Evolutionary conservation across 2,797 vertebrate genomes (phyloP).

Genomic region (Sebastes elongatus): DNA sequence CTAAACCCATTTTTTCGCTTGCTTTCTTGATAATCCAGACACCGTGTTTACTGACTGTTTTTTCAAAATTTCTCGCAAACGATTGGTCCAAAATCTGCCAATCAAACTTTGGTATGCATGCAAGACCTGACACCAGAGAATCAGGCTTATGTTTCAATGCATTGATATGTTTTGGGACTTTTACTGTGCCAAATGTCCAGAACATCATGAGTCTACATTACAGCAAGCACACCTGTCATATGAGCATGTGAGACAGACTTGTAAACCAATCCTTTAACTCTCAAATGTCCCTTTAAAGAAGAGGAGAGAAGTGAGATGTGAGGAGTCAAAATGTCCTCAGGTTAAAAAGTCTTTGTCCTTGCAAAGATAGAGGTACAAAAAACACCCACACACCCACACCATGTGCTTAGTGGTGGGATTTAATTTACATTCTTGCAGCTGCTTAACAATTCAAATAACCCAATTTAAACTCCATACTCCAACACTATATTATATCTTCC

Average conservation of each 20-base stretch:
- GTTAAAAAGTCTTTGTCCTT: not conserved
- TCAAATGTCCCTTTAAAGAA: not conserved
- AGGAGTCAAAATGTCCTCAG: not conserved
- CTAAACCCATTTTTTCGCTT: not conserved
- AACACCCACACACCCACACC: not conserved
- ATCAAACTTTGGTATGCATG: too few relatives aligned
- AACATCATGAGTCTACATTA: too few relatives aligned
- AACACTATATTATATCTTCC: not conserved
- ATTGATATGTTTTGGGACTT: too few relatives aligned
- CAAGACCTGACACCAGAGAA: too few relatives aligned
- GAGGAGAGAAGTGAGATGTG: not conserved
- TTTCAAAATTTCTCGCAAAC: rapidly evolving
- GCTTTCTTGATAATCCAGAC: not conserved
- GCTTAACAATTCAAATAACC: not conserved
- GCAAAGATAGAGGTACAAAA: not conserved
- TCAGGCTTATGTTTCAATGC: too few relatives aligned
- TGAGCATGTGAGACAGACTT: not conserved
- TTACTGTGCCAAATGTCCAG: too few relatives aligned
- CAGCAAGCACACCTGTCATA: not conserved
- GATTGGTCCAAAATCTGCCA: too few relatives aligned
- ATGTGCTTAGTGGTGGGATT: not conserved
- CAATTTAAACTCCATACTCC: not conserved
- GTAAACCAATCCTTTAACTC: not conserved
- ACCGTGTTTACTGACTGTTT: too few relatives aligned
- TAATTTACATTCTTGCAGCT: not conserved